Evolutionary conservation across 2,113 vertebrate genomes (phyloP).

Genomic region (Paraplagusia blochii): DNA sequence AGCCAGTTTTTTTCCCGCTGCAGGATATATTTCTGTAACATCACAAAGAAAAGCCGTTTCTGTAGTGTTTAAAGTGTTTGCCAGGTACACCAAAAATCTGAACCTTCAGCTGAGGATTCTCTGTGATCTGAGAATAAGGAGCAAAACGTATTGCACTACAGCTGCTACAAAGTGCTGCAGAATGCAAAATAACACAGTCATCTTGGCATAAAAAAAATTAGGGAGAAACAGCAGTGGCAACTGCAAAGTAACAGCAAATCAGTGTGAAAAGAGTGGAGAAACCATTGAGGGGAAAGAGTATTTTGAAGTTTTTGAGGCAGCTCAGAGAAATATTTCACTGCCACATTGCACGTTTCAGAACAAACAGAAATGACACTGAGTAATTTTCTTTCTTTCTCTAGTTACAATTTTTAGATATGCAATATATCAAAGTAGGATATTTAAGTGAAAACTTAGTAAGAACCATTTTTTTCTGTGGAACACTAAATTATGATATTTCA

Average conservation of each 20-base stretch:
- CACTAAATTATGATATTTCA: conserved; percentile 40
- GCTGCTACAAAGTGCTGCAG: conserved; percentile 58
- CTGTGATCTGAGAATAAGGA: conserved; percentile 17
- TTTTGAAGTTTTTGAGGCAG: conserved; percentile 41
- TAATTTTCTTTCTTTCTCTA: conserved; percentile 26
- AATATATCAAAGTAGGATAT: conserved; percentile 37
- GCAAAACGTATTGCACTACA: conserved; percentile 19
- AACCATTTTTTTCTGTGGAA: conserved; percentile 16
- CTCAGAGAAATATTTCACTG: conserved; percentile 1
- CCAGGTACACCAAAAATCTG: conserved; percentile 1
- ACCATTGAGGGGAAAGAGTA: background rate
- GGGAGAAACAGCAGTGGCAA: conserved; percentile 16
- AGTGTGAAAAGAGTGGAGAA: conserved; percentile 20
- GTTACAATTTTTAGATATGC: conserved; percentile 71
- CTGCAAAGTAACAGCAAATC: conserved; percentile 13
- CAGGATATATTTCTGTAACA: too few species aligned
- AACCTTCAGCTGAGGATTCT: conserved; percentile 6
- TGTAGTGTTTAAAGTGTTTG: background rate
- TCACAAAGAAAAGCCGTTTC: background rate
- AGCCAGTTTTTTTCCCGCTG: conserved; percentile 7
- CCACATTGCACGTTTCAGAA: conserved; percentile 2
- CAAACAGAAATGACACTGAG: conserved; percentile 13
- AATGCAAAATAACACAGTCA: conserved; percentile 24
- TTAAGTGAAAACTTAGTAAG: conserved; percentile 12
- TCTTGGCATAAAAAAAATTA: background rate